Evolutionary conservation across 2,113 vertebrate species (phyloP), one percentile per base, ranked within the genome.

Genomic region (Sceloporus undulatus): DNA sequence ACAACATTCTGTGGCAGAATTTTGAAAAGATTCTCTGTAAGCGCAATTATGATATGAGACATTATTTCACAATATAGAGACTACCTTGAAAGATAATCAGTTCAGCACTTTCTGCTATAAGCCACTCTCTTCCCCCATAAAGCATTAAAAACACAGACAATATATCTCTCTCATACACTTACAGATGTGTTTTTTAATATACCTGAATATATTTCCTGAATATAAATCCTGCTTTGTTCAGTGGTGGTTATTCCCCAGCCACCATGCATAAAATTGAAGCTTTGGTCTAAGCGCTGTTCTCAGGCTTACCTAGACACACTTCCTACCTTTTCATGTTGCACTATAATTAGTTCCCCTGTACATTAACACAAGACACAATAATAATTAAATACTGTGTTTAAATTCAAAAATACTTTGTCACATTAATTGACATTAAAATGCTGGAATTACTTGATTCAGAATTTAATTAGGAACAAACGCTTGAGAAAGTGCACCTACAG

Each of bases 171-270:
- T 34, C 34, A 40, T 1, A 40, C 34, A 75, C 38, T 21, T 18
- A 76, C 7, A 40, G 4, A 25, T 27, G 9, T 70, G 25, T 16
- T 21, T 21, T 40, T 42, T 40, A 56, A 27, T 68, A 42, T 40
- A n/a, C 42, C n/a, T 59, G 52, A 34, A 59, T 29, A 77, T 29
- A 65, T 71, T 89, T 89, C 56, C 87, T 23, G 16, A 90, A 88
- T 87, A 71, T 71, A 86, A 59, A 25, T 68, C 38, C 14, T 25
- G 74, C n/a, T 70, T 18, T 81, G 8, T 59, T 68, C 48, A 71
- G 29, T 87, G 78, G 25, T 25, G 52, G 68, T 87, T 74, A 62
- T 2, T n/a, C 34, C 27, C 38, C 62, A 82, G 54, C 27, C 54
- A 71, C 10, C 11, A 29, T 79, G 7, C 29, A 79, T 56, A 42